A percentile compares a stretch with the other conserved stretches of the same genome.
Evolutionary conservation across 2,113 vertebrate genomes (phyloP).

Genomic region (Vanacampus margaritifer): DNA sequence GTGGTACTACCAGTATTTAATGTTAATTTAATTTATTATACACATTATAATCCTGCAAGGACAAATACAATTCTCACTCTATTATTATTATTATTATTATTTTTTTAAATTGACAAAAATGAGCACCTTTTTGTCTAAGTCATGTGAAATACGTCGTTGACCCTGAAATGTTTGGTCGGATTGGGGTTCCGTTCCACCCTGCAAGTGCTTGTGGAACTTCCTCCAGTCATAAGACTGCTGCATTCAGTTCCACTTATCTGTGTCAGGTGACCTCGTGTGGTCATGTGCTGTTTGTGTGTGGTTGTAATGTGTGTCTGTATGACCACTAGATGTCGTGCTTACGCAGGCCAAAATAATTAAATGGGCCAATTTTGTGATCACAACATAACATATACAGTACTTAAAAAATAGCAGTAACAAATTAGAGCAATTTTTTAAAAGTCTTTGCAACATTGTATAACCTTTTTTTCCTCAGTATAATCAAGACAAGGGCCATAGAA

Average conservation of each 20-base stretch:
- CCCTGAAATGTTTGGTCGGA: not conserved
- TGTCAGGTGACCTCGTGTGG: slow-evolving; percentile 61
- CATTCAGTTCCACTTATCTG: slow-evolving; percentile 61
- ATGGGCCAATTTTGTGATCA: no score
- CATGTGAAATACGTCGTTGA: not conserved
- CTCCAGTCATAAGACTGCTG: slow-evolving; percentile 66
- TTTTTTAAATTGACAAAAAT: not conserved
- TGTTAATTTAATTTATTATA: not conserved
- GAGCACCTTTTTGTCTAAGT: not conserved
- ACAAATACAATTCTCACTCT: no score
- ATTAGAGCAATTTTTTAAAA: not conserved
- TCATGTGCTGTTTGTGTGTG: slow-evolving; percentile 56
- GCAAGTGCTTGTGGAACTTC: slow-evolving; percentile 9
- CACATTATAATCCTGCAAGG: not conserved
- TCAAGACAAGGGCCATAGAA: not conserved
- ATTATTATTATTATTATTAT: no score
- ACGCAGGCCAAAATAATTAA: not conserved
- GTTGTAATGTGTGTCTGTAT: no score
- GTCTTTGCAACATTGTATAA: not conserved
- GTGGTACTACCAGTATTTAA: not conserved
- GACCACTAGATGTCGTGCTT: not conserved
- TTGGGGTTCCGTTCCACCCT: not conserved
- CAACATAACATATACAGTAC: no score
- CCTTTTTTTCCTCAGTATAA: not conserved
- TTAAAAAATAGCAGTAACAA: not conserved